Conservation (phyloP, 2,888 invertebrate genomes). For the Lasioglossum figueresi region DNA sequence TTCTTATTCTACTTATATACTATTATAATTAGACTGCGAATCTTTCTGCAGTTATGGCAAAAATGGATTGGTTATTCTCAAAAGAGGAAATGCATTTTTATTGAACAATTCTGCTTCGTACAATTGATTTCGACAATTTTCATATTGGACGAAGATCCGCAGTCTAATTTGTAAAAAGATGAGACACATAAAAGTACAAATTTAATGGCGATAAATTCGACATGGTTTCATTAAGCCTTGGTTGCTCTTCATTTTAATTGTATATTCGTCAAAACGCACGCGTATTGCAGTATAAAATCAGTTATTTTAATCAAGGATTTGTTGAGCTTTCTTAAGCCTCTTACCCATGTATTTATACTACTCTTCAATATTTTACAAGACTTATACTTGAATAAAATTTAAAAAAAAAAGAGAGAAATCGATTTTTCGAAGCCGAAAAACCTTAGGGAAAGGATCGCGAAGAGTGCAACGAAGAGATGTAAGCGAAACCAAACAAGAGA, state of each 20-base stretch:
- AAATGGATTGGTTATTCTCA: neutral
- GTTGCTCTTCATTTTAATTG: neutral
- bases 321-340: neutral
- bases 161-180: neutral
- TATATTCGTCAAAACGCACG: neutral
- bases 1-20: neutral
- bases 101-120: neutral
- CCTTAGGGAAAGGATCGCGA: neutral
- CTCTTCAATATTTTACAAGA: neutral
- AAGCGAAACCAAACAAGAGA: constrained; percentile 17
- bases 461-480: neutral
- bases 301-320: neutral
- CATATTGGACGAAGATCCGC: neutral
- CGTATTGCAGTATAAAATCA: neutral
- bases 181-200: neutral
- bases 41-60: neutral
- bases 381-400: neutral
- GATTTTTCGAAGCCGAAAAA: neutral
- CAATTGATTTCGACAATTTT: neutral
- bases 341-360: neutral
- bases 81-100: neutral
- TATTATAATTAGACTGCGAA: neutral
- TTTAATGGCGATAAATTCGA: neutral
- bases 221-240: neutral
- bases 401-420: neutral